Base-by-base conservation (phyloP, 2,888 invertebrate species). In the Tetropium fuscum region DNA sequence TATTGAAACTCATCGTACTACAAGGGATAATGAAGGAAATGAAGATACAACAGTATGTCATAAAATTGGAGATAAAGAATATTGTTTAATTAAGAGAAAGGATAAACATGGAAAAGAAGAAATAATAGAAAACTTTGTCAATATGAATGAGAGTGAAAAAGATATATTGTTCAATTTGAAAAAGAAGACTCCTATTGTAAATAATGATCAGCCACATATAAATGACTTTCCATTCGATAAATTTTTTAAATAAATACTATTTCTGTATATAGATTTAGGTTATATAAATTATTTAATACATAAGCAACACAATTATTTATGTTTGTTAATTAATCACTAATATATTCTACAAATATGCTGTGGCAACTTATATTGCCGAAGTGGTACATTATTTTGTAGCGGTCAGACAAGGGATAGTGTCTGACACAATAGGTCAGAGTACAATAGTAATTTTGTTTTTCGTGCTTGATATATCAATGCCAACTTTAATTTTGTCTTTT, bases 1-100 rank as follows among this genome's bases (percentile, higher is more conserved):
- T 15, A 77, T 85, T 55, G 87, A 88, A 79, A 84, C 86, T 19
- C 84, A 84, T 38, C 83, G 82, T 69, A 83, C 84, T 13, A 80
- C 86, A 1, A 82, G 80, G 69, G 88, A 88, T 69, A 84, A 83
- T 7, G 80, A 85, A 32, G 89, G 89, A 0, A 87, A 86, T 69
- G 83, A 85, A 66, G 85, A 87, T 68, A 87, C 84, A 7, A 86
- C 84, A n/a, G 77, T 87, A 22, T 86, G 85, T 2, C 66, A 65
- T 30, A 73, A 67, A 71, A 53, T 74, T 6, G 80, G 77, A 1
- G 76, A 80, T 61, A 77, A 79, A 68, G 79, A 81, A 68, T 77
- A 81, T 58, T 79, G 73, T 7, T 51, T 79, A 19, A 86, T 84
- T 15, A 87, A 83, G 18, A 78, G 85, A 43, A 85, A 83, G 15